Evolutionary conservation across 2,113 vertebrate species (phyloP), one percentile per base, ranked within the genome.

Genomic region (Paracanthobrama guichenoti): DNA sequence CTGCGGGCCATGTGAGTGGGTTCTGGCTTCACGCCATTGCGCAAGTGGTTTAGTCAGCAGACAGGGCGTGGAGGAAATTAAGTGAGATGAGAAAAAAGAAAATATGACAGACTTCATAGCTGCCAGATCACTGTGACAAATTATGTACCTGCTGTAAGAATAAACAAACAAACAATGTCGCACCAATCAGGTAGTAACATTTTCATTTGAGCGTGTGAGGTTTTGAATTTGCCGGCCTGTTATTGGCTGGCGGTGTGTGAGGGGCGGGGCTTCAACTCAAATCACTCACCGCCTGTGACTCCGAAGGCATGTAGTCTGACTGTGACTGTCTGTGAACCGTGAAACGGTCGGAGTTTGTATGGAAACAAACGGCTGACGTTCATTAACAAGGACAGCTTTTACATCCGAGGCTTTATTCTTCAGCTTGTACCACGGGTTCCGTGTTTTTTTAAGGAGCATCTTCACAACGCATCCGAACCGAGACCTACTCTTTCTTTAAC

Each of bases 41-140:
- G 11, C 73, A 75, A 31, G 48, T 35, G 9, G 48, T 26, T 75
- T 55, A 53, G 73, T 75, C 16, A 75, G 24, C 73, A 55, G 48
- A 75, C 73, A 75, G 73, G 73, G 73, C 73, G 73, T 75, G 46
- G 73, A 75, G 48, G 48, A 73, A n/a, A 72, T 72, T 50, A 48
- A 28, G 14, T 28, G 24, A 53, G 26, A 18, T 9, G 5, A 31
- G 11, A 46, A 72, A 24, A 39, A 46, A 16, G 2, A 31, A 53
- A 53, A 20, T 53, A 26, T 75, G 7, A 75, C 72, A 31, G n/a
- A 16, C 42, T 73, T 73, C 12, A 73, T 46, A 46, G 12, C 9
- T 26, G 44, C 0, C 22, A 46, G 20, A 24, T 48, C 6, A n/a
- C 42, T 4, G 12, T 14, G n/a, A n/a, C n/a, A 73, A 2, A 31